Evolutionary conservation across 2,888 invertebrate genomes (phyloP), one percentile per base, ranked within the genome.

Genomic region (Eumacrocentrus americanus): DNA sequence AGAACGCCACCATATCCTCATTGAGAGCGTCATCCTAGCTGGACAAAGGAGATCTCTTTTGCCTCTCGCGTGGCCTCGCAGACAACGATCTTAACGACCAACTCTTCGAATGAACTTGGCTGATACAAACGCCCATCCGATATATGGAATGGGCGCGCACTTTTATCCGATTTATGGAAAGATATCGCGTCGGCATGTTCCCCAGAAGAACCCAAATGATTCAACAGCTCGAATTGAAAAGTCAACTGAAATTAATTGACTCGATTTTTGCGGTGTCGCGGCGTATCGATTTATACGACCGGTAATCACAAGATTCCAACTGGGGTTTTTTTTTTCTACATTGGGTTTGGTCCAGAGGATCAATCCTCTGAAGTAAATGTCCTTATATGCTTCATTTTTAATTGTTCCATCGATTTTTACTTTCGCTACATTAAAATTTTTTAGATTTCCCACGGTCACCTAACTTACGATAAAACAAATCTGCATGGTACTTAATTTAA

Each of bases 61-160:
- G 3, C 23, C 14, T 23, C 23, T 12, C 29, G 29, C 22, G 23
- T 47, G 14, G 23, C 25, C 23, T 47, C 23, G 51, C 57, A 72
- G 75, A 76, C 74, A 72, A 73, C 60, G 69, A 76, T 76, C 76
- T 76, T 70, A 74, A 76, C 68, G 73, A 70, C 68, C 4, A 29
- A 9, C 64, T 64, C 68, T 60, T 62, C 51, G 47, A 60, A 44
- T 47, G 35, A 50, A 40, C 16, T 54, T 48, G 58, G 54, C 42
- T 44, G 59, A 63, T 56, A 58, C 58, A 63, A 68, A 70, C 58
- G 66, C 65, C 70, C 65, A 51, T 59, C 66, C 61, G 58, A 58
- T 60, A 66, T 67, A 61, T 29, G 29, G 29, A 29, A 29, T 29
- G 60, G 66, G 59, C 65, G 47, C 63, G 52, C 58, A 58, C 46